These are phyloP conservation scores for Galeruca laticollis DNA, from an alignment of 2,888 invertebrate species.

Conservation along the genomic window DNA sequence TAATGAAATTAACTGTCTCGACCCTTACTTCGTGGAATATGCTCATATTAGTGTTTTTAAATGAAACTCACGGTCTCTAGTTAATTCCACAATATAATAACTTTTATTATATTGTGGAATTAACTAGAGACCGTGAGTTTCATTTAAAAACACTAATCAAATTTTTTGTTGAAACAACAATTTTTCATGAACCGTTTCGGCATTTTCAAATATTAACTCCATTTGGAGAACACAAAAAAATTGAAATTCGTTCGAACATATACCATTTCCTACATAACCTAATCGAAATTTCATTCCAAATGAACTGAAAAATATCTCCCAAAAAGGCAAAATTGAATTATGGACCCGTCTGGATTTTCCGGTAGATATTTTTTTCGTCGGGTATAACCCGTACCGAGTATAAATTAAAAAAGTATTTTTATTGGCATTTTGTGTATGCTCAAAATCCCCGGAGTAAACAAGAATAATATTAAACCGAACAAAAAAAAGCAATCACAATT, in stretches of 20 bases:
- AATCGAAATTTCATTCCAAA: constrained; percentile 4
- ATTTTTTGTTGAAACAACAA: no score
- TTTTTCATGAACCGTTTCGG: no score
- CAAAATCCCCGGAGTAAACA: constrained; percentile 59
- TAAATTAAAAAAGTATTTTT: constrained; percentile 58
- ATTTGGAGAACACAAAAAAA: background rate
- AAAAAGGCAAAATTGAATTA: constrained; percentile 34
- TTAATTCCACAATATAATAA: no score
- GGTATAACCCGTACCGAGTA: constrained; percentile 28
- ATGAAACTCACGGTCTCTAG: no score
- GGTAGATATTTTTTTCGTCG: constrained; percentile 24
- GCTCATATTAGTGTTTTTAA: no score
- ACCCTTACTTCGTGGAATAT: no score
- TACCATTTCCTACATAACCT: no score
- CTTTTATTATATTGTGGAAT: no score
- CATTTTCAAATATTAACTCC: background rate
- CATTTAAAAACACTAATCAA: no score
- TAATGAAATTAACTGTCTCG: no score
- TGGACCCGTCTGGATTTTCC: constrained; percentile 28
- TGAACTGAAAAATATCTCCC: background rate
- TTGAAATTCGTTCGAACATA: background rate
- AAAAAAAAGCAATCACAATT: constrained; percentile 58
- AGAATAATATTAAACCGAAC: constrained; percentile 58
- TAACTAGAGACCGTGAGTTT: no score
- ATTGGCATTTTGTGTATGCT: constrained; percentile 54